Percentiles rank a stretch among this genome's conserved stretches.
These are phyloP conservation scores for Corynorhinus townsendii DNA, from an alignment of 2,113 vertebrate species.

Conservation along the genomic window DNA sequence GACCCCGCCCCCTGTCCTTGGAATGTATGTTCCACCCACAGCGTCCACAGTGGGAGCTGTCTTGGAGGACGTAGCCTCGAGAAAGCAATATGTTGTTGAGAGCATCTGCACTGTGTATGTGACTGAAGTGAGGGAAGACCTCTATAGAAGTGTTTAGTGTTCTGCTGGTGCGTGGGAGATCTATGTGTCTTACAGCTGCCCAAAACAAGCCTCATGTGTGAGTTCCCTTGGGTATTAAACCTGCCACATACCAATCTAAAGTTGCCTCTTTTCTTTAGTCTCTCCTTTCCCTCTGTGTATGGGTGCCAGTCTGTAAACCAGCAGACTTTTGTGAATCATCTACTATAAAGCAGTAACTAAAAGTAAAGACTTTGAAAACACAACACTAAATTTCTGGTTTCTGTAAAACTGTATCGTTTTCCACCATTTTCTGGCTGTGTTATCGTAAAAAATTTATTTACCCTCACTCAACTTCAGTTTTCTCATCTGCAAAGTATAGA, in stretches of 20 bases:
- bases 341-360: background rate
- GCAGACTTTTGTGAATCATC: background rate
- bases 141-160: background rate
- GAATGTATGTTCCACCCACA: background rate
- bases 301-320: background rate
- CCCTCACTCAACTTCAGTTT: background rate
- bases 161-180: background rate
- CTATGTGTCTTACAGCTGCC: background rate
- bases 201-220: background rate
- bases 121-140: background rate
- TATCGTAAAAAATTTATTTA: background rate
- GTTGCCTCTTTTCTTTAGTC: background rate
- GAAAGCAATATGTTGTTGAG: background rate
- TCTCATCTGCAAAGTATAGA: background rate
- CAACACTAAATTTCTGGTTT: background rate
- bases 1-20: background rate
- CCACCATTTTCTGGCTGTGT: background rate
- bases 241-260: background rate
- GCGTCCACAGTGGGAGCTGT: background rate
- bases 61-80: background rate
- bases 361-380: background rate
- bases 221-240: background rate
- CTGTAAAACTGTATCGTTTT: background rate
- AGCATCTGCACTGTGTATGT: too few relatives aligned
- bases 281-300: background rate